phyloP scores from a whole-genome alignment of 2,113 vertebrate genomes.

The Nipponia nippon region DNA sequence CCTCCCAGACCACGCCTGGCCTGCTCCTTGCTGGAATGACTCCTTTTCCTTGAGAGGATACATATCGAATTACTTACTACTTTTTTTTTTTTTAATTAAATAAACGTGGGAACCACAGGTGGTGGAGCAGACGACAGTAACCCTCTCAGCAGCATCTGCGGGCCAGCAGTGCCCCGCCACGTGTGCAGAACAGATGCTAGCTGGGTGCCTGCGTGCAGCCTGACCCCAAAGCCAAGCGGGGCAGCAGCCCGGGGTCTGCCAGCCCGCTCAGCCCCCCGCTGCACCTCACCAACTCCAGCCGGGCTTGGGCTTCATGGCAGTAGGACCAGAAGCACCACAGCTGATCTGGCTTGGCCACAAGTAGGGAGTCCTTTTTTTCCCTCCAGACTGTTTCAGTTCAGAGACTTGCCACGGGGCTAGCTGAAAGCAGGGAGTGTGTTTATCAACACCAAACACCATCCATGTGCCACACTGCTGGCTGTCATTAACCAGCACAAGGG shows the following conservation, averaged over 20 bases:
- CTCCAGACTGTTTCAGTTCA: neutral
- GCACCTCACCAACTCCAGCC: neutral
- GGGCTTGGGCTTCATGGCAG: neutral
- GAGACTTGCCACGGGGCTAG: neutral
- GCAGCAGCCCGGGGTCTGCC: neutral
- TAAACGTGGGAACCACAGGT: neutral
- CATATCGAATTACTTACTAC: neutral
- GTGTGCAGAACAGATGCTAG: rapidly evolving
- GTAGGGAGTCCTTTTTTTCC: neutral
- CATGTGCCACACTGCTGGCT: neutral
- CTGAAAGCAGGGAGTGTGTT: neutral
- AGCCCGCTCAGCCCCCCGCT: rapidly evolving
- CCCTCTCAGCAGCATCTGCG: neutral
- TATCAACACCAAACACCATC: neutral
- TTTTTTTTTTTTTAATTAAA: neutral
- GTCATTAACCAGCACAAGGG: rapidly evolving
- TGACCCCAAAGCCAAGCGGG: neutral
- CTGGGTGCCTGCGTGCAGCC: neutral
- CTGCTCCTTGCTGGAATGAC: neutral
- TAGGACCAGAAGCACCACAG: neutral
- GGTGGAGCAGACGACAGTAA: neutral
- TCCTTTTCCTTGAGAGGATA: neutral
- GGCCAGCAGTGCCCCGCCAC: neutral
- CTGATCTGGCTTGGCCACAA: neutral
- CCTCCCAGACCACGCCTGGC: neutral